phyloP scores from a whole-genome alignment of 2,113 vertebrate genomes.

The Dendrocopos noguchii region DNA sequence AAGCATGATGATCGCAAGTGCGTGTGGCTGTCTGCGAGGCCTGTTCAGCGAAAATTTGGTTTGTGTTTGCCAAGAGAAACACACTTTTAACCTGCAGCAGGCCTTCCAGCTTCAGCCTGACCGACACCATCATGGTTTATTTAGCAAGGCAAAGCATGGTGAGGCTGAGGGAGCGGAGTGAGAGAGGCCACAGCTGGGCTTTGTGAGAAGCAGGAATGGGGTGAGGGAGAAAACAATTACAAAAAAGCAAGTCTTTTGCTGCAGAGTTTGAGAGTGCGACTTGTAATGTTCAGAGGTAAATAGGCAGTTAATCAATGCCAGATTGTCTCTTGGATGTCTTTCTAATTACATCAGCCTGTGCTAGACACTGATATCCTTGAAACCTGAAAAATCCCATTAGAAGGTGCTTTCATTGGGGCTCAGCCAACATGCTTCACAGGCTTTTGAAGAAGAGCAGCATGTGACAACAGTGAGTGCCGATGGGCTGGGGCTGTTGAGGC shows the following conservation, averaged over 20 bases:
- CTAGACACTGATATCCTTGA: slow-evolving; percentile 51
- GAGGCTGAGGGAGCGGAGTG: not conserved
- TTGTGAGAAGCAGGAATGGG: not conserved
- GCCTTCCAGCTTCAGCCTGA: not conserved
- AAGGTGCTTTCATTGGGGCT: slow-evolving; percentile 52
- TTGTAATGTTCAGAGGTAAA: slow-evolving; percentile 11
- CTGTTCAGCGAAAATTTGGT: not conserved
- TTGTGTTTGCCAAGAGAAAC: slow-evolving; percentile 53
- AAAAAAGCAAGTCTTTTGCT: slow-evolving; percentile 1
- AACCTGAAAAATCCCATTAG: slow-evolving; percentile 59
- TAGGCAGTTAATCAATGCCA: slow-evolving; percentile 37
- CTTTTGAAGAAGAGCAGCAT: not conserved
- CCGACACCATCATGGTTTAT: not conserved
- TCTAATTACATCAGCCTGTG: slow-evolving; percentile 56
- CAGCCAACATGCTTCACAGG: not conserved
- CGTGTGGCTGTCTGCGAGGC: slow-evolving; percentile 30
- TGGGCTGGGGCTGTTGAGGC: not conserved
- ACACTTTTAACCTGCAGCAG: slow-evolving; percentile 40
- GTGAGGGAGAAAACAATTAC: not conserved
- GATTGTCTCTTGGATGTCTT: not conserved
- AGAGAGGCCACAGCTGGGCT: not conserved
- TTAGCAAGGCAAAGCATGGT: not conserved
- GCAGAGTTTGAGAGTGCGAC: not conserved
- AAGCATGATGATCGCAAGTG: not conserved
- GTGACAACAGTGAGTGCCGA: rapidly evolving